Evolutionary conservation across 2,888 invertebrate genomes (phyloP), one percentile per base, ranked within the genome.

Genomic region (Danaus chrysippus): DNA sequence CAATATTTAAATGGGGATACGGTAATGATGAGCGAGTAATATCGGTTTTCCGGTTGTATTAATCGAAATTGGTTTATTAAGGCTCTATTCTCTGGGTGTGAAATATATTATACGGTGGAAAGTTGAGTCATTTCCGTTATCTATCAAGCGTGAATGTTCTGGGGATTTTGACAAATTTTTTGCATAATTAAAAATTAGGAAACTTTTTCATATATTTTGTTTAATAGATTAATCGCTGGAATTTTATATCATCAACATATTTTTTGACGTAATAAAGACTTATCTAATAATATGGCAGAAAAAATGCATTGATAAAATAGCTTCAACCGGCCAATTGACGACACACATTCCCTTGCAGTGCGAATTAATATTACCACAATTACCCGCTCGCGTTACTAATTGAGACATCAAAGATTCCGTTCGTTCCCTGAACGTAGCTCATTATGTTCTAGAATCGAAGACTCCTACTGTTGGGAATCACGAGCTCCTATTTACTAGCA

Each of bases 311-410:
- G 1, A 49, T 49, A 49, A 49, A 17, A 49, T 17, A 1, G 49
- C 49, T 49, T 15, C 49, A 49, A 17, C 49, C 8, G 11, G 10
- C 49, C 49, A 49, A 49, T 49, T 70, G 67, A 68, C 68, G 67
- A 66, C 68, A 65, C 62, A 68, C 67, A 64, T 64, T 70, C 68
- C 68, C 69, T 68, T 69, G 71, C 76, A 71, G 78, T 77, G 83
- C 81, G 81, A 87, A 86, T 87, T 88, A 86, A 89, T 87, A 88
- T 87, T 81, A 82, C 86, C 86, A 84, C 89, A 88, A 90, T 90
- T 87, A 88, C 84, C 78, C 80, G 83, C 79, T 87, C 89, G 80
- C 81, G 81, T 90, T 89, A 83, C 89, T 88, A 89, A 90, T 88
- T 87, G 88, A 84, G 83, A 89, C 89, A 84, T 89, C 90, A 90